phyloP scores from a whole-genome alignment of 2,797 vertebrate species.

The Leptoclinus maculatus region DNA sequence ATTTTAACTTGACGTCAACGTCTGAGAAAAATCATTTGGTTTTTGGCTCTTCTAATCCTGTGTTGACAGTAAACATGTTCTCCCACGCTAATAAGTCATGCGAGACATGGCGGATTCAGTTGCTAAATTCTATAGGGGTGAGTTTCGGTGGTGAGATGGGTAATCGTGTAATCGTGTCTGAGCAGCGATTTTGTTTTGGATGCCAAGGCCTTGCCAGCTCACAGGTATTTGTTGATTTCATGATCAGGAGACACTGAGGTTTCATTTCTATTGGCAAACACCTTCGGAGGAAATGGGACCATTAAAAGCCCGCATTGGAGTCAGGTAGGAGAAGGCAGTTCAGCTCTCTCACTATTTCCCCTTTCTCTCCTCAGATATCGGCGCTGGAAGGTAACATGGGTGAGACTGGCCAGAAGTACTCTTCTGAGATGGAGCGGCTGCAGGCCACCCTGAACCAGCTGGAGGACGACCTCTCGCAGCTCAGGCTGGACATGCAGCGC shows the following conservation, averaged over 20 bases:
- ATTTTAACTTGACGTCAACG: not conserved
- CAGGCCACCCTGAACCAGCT: constrained; percentile 84
- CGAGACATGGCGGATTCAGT: constrained; percentile 16
- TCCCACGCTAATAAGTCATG: constrained; percentile 37
- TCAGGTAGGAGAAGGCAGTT: not conserved
- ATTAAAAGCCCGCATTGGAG: not conserved
- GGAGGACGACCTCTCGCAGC: constrained; percentile 86
- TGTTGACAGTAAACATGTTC: constrained; percentile 67
- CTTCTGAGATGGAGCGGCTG: constrained; percentile 84
- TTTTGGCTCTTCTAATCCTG: constrained; percentile 49
- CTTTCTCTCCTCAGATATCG: constrained; percentile 64
- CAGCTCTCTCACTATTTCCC: not conserved
- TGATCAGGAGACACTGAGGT: constrained; percentile 28
- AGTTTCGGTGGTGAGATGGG: constrained; percentile 15
- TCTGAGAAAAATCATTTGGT: constrained; percentile 24
- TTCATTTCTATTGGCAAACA: constrained; percentile 28
- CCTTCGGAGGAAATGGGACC: not conserved
- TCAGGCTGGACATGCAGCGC: constrained; percentile 86
- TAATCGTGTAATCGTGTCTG: constrained; percentile 45
- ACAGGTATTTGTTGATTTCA: constrained; percentile 55
- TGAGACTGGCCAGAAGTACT: constrained; percentile 83
- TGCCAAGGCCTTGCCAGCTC: constrained; percentile 36
- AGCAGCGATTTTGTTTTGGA: constrained; percentile 40
- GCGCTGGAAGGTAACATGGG: constrained; percentile 85
- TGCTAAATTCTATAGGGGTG: constrained; percentile 35